Evolutionary conservation across 2,113 vertebrate species (phyloP).

Genomic region (Tetrao urogallus): DNA sequence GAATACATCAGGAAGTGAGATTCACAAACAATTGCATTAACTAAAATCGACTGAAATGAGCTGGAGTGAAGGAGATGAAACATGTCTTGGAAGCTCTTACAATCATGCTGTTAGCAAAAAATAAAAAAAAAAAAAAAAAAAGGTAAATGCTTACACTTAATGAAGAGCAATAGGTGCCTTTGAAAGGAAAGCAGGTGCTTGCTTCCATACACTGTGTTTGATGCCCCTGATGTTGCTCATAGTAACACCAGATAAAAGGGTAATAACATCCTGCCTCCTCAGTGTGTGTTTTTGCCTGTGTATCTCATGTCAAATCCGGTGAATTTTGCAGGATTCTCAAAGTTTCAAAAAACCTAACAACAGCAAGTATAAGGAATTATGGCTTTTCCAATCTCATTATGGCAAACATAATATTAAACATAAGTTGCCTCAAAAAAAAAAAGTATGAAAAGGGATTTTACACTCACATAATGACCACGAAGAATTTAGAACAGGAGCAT

Average conservation of each 20-base stretch:
- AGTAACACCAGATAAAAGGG: background rate
- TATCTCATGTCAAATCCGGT: background rate
- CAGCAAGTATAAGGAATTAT: rapidly evolving
- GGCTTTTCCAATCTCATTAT: background rate
- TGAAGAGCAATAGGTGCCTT: background rate
- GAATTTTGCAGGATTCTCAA: background rate
- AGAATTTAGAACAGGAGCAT: background rate
- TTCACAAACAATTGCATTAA: background rate
- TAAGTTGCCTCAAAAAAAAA: background rate
- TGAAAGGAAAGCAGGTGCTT: background rate
- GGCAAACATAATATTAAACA: background rate
- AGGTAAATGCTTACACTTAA: rapidly evolving
- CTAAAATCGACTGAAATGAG: background rate
- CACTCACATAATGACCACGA: background rate
- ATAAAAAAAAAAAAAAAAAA: background rate
- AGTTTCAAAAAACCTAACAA: background rate
- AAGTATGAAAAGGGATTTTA: background rate
- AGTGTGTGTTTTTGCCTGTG: background rate
- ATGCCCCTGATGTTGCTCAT: background rate
- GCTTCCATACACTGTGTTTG: background rate
- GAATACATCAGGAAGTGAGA: background rate
- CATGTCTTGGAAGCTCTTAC: background rate
- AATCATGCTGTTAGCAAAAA: background rate
- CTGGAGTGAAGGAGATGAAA: background rate
- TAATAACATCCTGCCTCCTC: background rate